Base-by-base conservation (phyloP, 2,888 invertebrate species). In the Caenorhabditis virilis region DNA sequence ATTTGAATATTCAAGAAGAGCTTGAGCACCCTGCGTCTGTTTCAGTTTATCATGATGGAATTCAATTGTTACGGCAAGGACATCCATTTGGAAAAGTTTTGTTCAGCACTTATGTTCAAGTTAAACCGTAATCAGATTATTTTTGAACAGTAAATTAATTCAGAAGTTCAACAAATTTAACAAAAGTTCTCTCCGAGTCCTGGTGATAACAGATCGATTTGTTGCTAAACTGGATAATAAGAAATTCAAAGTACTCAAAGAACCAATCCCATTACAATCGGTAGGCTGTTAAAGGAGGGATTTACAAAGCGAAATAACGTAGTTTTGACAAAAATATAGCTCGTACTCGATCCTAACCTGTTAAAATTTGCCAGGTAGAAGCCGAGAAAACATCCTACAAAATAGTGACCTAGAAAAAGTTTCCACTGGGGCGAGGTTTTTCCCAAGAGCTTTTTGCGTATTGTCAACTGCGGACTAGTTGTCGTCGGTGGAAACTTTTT, bases 1-100 rank as follows among this genome's bases (percentile, higher is more conserved):
- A 93, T 82, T 86, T 93, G 68, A 86, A 88, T 3, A 86, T 87
- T 69, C 62, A 58, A 53, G 69, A 69, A 18, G 72, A 72, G 42
- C 51, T 67, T 5, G 69, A 69, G 1, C 61, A 54, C 1, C 67
- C 63, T 1, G 27, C 55, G 16, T 25, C 56, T 2, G 43, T 64
- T 1, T 50, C 62, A 46, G 60, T 59, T 13, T 75, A 76, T 46
- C 53, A 67, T n/a, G 68, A 65, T 25, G 69, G 76, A 9, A 35
- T 77, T 15, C 55, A 62, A 22, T 27, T 63, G 1, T 61, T 78
- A 4, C 52, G 65, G n/a, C 56, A 53, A 43, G 27, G 52, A 4
- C 74, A 78, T 61, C 76, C 71, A 22, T 74, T 69, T 57, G 60
- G 66, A 46, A 66, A 66, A 60, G 72, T 76, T 22, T 46, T 79